Evolutionary conservation across 2,888 invertebrate genomes (phyloP), one percentile per base, ranked within the genome.

Genomic region (Adelognathus sp.): DNA sequence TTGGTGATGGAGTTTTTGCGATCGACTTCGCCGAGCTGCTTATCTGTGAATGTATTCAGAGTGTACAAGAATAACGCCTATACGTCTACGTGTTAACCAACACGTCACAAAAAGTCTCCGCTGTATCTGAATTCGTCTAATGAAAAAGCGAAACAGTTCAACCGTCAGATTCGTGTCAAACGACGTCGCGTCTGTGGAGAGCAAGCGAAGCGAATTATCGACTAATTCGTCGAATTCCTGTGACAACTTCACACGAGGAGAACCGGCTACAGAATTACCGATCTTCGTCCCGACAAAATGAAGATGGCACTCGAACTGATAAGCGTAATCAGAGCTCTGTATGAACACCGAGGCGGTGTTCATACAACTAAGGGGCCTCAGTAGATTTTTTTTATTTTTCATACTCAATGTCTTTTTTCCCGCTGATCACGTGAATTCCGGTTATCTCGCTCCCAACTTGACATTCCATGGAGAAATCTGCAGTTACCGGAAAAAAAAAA

Each of bases 221-320:
- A 54, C 1, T n/a, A 33, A 29, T 70, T 50, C 31, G 18, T 56
- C 46, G 9, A 18, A 14, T 9, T 31, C 46, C 11, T 29, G 70
- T n/a, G 29, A 56, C 11, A 7, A 31, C 24, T 61, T 21, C 46
- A 27, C 36, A 14, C 21, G 4, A 6, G 11, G 4, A 6, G n/a
- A 29, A 52, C 36, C 1, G 87, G 87, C 18, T 86, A 83, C 70
- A 80, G 87, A 71, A 84, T 87, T 52, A 6, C 78, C 1, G 86
- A 84, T 63, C 81, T 86, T 9, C 61, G 66, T 33, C n/a, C 61
- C 46, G 71, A 85, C 18, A 80, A 33, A 67, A 82, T 73, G 24
- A 60, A 61, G 24, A 78, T 80, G 36, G 81, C 82, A 11, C 27
- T 86, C 1, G 44, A 71, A 14, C 76, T 87, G 16, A 67, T 86